Conservation (phyloP, 2,888 invertebrate genomes). For the Gastracanthus pulcherrimus region DNA sequence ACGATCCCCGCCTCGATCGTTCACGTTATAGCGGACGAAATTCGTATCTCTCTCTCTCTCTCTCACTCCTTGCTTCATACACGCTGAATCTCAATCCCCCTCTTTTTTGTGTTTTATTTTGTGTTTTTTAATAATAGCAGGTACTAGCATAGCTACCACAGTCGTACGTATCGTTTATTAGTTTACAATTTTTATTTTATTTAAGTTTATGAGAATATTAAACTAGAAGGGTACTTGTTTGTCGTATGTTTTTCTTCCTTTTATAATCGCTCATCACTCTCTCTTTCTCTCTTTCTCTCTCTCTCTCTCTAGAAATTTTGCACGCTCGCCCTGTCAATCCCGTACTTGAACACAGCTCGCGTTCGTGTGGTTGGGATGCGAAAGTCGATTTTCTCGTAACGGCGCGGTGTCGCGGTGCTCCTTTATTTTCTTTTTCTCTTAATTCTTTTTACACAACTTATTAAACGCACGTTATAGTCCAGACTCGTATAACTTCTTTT, state of each 20-base stretch:
- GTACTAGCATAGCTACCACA: constrained; percentile 79
- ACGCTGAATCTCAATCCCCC: not conserved
- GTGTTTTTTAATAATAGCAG: constrained; percentile 72
- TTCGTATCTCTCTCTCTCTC: not conserved
- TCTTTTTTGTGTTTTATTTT: constrained; percentile 22
- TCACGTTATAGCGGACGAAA: not conserved
- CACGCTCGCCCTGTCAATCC: constrained; percentile 6
- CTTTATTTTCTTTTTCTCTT: constrained; percentile 1
- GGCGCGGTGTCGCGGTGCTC: not conserved
- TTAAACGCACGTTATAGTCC: constrained; percentile 17
- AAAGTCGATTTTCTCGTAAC: constrained; percentile 21
- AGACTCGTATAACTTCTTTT: constrained; percentile 12
- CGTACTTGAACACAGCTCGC: not conserved
- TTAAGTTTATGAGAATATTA: constrained; percentile 34
- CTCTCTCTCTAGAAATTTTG: no score
- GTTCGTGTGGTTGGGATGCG: not conserved
- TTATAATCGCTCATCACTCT: constrained; percentile 28
- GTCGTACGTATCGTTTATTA: constrained; percentile 78
- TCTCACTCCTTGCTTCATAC: not conserved
- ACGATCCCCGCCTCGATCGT: constrained; percentile 2
- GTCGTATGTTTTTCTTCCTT: no score
- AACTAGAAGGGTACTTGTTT: constrained; percentile 70
- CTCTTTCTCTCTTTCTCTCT: not conserved
- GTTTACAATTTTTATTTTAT: constrained; percentile 65
- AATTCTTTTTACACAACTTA: constrained; percentile 30